Conservation (phyloP, 2,888 invertebrate genomes). For the Oasisia sp. region DNA sequence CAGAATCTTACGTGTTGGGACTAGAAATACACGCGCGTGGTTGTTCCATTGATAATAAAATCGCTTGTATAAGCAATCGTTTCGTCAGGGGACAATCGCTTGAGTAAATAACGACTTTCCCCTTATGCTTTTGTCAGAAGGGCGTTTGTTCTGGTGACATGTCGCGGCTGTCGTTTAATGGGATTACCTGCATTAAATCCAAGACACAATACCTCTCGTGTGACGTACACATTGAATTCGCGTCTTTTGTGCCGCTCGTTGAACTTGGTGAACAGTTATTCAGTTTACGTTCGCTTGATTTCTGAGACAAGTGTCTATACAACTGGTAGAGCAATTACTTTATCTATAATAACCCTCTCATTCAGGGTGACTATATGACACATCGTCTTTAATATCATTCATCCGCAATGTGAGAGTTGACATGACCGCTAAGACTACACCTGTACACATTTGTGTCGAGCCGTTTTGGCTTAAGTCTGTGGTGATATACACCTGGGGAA, state of each 20-base stretch:
- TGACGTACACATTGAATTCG: background rate
- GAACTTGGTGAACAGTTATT: background rate
- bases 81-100: background rate
- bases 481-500: background rate
- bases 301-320: background rate
- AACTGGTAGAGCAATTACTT: no score
- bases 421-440: background rate
- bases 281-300: background rate
- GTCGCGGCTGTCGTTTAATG: background rate
- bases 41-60: background rate
- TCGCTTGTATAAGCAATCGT: background rate
- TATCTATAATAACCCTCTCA: no score
- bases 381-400: background rate
- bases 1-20: background rate
- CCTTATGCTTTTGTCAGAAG: background rate
- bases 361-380: no score
- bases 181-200: background rate
- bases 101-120: background rate
- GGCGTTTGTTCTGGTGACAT: background rate
- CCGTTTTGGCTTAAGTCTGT: background rate
- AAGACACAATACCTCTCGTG: background rate
- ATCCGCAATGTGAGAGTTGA: background rate
- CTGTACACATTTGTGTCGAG: background rate
- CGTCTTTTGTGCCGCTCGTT: background rate
- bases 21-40: background rate